Conservation (phyloP, 2,797 vertebrate species). For the Etheostoma nigrum region DNA sequence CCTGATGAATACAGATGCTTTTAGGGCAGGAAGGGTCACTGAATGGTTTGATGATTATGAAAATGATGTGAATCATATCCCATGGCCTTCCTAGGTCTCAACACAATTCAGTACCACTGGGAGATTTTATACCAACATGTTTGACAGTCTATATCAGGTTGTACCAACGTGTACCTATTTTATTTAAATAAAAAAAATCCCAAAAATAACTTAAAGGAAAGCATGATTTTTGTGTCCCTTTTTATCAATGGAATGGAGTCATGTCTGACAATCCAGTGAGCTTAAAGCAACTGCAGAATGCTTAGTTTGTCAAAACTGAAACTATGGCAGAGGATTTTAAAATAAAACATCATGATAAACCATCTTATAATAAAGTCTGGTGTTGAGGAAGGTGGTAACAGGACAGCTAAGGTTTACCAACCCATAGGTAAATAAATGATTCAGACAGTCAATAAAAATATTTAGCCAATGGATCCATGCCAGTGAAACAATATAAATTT, state of each 20-base stretch:
- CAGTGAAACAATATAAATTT: constrained; percentile 18
- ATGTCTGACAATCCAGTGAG: neutral
- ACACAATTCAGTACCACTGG: neutral
- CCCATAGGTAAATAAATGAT: constrained; percentile 11
- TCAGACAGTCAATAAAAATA: constrained; percentile 25
- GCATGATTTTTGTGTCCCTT: neutral
- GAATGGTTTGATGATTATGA: neutral
- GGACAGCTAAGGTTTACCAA: neutral
- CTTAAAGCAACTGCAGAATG: neutral
- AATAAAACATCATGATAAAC: neutral
- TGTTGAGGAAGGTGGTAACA: neutral
- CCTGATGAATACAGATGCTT: neutral
- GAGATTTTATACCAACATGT: neutral
- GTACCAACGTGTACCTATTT: neutral
- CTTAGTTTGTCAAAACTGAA: neutral
- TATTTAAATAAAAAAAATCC: neutral
- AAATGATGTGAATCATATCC: neutral
- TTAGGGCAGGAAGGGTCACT: neutral
- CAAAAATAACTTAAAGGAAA: neutral
- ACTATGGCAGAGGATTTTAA: neutral
- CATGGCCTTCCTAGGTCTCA: neutral
- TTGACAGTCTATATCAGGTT: neutral
- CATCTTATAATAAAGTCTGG: constrained; percentile 6
- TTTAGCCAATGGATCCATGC: constrained; percentile 41
- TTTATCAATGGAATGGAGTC: constrained; percentile 1